Percentiles rank a stretch among this genome's conserved stretches.
These are phyloP conservation scores for Squalus acanthias DNA, from an alignment of 2,797 vertebrate species.

Conservation along the genomic window DNA sequence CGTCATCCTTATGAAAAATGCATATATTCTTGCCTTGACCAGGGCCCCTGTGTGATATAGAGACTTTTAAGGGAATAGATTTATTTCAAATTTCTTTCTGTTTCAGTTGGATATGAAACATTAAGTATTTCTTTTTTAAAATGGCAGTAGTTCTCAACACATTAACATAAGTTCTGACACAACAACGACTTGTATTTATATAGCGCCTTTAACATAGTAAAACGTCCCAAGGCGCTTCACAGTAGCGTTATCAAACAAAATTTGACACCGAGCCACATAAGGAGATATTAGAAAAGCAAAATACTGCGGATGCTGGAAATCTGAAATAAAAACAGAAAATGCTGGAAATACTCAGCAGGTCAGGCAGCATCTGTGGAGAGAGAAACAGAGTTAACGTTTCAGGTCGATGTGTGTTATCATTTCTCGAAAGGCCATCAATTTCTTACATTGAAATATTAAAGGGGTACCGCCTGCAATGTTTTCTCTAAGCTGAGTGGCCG, in stretches of 20 bases:
- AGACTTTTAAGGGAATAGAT: neutral
- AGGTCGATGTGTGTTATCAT: neutral
- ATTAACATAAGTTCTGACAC: neutral
- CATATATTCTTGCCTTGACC: neutral
- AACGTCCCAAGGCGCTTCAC: neutral
- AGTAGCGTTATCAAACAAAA: neutral
- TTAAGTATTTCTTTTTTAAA: neutral
- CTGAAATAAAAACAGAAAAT: too few relatives aligned
- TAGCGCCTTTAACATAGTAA: neutral
- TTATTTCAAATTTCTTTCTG: neutral
- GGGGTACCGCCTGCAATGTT: too few relatives aligned
- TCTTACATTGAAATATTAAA: neutral
- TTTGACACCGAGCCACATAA: neutral
- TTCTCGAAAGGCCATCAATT: neutral
- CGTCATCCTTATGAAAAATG: slow-evolving; percentile 26
- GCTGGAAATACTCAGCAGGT: too few relatives aligned
- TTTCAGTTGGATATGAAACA: neutral
- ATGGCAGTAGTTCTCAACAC: neutral
- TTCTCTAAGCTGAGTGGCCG: too few relatives aligned
- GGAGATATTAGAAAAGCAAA: too few relatives aligned
- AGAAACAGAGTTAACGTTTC: too few relatives aligned
- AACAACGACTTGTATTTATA: neutral
- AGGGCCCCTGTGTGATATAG: neutral
- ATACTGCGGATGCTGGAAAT: too few relatives aligned
- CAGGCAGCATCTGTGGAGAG: too few relatives aligned